Evolutionary conservation across 1,140 invertebrate species (phyloP).

Genomic region (Trialeurodes vaporariorum): DNA sequence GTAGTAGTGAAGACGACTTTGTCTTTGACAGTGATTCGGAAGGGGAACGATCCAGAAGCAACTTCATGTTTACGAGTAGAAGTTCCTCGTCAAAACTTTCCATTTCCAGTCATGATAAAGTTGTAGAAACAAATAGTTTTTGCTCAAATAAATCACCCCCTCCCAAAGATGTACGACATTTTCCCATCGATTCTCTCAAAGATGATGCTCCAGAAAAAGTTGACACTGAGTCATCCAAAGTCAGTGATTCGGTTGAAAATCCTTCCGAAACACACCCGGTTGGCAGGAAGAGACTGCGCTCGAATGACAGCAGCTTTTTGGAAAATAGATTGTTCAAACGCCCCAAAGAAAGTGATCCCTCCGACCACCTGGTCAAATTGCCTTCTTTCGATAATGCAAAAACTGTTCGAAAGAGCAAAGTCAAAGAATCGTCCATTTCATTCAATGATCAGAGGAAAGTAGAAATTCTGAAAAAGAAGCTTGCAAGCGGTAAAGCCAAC

Average conservation of each 20-base stretch:
- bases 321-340: conserved; percentile 32
- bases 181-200: background rate
- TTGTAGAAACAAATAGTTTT: background rate
- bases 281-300: conserved; percentile 28
- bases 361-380: conserved; percentile 5
- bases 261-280: background rate
- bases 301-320: conserved; percentile 25
- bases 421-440: conserved; percentile 4
- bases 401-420: background rate
- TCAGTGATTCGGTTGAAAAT: background rate
- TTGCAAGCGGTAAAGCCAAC: conserved; percentile 56
- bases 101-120: background rate
- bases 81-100: background rate
- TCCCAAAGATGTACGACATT: too few species aligned
- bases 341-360: conserved; percentile 8
- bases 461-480: conserved; percentile 49
- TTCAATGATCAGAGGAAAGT: conserved; percentile 24
- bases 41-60: conserved; percentile 32
- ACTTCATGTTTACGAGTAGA: conserved; percentile 17
- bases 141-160: too few species aligned
- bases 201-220: too few species aligned
- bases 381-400: background rate
- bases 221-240: background rate
- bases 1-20: conserved; percentile 38
- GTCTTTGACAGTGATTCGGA: conserved; percentile 54